A percentile compares a stretch with the other conserved stretches of the same genome.
phyloP scores from a whole-genome alignment of 2,888 invertebrate genomes.

The Leptopilina syphax region DNA sequence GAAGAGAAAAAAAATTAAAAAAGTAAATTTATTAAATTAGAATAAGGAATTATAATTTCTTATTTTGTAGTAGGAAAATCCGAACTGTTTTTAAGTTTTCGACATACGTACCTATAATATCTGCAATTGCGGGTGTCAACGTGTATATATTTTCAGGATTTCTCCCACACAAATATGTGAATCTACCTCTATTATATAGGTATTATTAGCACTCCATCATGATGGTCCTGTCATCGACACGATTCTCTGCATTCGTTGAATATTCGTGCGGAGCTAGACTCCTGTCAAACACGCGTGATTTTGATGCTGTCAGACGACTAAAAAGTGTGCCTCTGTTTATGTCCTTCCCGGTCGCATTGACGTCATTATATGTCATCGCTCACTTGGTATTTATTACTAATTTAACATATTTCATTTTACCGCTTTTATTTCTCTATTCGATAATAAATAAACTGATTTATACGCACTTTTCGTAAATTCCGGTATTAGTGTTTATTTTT shows the following conservation, averaged over 20 bases:
- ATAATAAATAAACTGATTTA: too few relatives aligned
- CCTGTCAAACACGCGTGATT: slow-evolving; percentile 51
- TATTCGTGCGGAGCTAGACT: slow-evolving; percentile 37
- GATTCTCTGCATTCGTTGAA: slow-evolving; percentile 58
- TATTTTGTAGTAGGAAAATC: too few relatives aligned
- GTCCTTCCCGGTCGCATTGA: slow-evolving; percentile 13
- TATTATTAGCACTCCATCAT: slow-evolving; percentile 60
- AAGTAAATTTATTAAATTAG: too few relatives aligned
- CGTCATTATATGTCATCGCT: slow-evolving; percentile 21
- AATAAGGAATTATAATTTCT: too few relatives aligned
- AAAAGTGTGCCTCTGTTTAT: slow-evolving; percentile 29
- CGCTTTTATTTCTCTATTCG: not conserved
- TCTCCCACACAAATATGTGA: slow-evolving; percentile 17
- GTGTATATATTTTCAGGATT: slow-evolving; percentile 9
- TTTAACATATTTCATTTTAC: not conserved
- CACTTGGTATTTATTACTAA: slow-evolving; percentile 27
- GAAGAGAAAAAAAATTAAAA: not conserved
- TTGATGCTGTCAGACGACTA: slow-evolving; percentile 54
- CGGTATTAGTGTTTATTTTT: too few relatives aligned
- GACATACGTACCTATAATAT: not conserved
- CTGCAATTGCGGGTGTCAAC: not conserved
- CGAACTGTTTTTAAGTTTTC: too few relatives aligned
- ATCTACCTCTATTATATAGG: slow-evolving; percentile 43
- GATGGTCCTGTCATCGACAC: slow-evolving; percentile 56
- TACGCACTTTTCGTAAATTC: too few relatives aligned